Evolutionary conservation across 2,888 invertebrate species (phyloP), one percentile per base, ranked within the genome.

Genomic region (Heteromurus nitidus): DNA sequence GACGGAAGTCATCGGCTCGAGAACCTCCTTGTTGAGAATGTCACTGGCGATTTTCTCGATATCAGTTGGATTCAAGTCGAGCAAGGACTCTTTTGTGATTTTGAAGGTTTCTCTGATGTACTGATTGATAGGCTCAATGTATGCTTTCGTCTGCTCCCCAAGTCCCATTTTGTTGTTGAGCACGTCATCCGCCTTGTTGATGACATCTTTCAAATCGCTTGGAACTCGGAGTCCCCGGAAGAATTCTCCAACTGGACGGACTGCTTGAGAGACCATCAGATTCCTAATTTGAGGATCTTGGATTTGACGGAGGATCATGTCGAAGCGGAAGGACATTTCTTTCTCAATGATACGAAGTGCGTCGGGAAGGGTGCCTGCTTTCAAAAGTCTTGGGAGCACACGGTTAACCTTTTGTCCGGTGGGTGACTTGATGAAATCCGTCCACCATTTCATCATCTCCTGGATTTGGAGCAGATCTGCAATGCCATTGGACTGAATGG

Each of bases 21-120:
- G 53, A 11, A 86, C 79, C 73, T 86, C 86, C 53, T 86, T 86
- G 76, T 86, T 84, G 18, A 86, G 65, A 55, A 86, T 80, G 18
- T 86, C 86, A 69, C 83, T 82, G 7, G 85, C 85, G 73, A 86
- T 86, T 44, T 83, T 84, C 67, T 86, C 85, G 65, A 86, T 80
- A 58, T 86, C 86, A 42, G 83, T 72, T 7, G 85, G 79, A 28
- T 82, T 86, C 58, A 86, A 62, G 24, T 86, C 86, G 22, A 86
- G 36, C 1, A 86, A 72, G n/a, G 82, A 84, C 16, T 86, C 85
- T 44, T 82, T 73, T 2, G 81, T 86, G 36, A 86, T 86, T 36
- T 83, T 82, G 72, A 85, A 86, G 47, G 85, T 86, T 36, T 85
- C 85, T 13, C 85, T 65, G 68, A 86, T 86, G 75, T 86, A 85